phyloP scores from a whole-genome alignment of 2,797 vertebrate species.

The Sebastes kiyomatsui region DNA sequence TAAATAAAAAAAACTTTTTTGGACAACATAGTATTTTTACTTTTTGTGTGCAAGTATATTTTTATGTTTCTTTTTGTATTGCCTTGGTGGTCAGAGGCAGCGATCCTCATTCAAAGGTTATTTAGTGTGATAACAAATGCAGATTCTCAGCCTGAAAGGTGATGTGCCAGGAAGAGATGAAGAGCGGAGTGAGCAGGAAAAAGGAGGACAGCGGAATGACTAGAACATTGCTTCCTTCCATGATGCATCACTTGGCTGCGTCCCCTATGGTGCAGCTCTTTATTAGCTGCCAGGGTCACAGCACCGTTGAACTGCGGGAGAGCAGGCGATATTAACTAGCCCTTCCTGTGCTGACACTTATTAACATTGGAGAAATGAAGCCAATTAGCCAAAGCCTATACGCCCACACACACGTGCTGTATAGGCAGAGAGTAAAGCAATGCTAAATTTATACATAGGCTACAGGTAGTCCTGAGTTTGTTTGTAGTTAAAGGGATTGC shows the following conservation, averaged over 20 bases:
- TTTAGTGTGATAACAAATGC: slow-evolving; percentile 6
- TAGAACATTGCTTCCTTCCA: slow-evolving; percentile 57
- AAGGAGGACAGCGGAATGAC: slow-evolving; percentile 25
- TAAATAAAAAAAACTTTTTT: neutral
- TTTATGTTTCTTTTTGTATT: neutral
- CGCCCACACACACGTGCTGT: neutral
- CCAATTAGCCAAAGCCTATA: neutral
- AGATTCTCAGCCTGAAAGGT: slow-evolving; percentile 10
- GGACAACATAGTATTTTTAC: neutral
- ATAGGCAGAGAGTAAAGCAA: neutral
- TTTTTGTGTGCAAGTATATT: neutral
- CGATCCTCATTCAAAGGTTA: neutral
- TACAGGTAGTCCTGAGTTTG: neutral
- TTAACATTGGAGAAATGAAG: slow-evolving; percentile 42
- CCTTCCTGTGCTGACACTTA: slow-evolving; percentile 39
- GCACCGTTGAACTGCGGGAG: slow-evolving; percentile 46
- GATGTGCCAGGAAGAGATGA: slow-evolving; percentile 29
- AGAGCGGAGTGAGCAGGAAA: slow-evolving; percentile 11
- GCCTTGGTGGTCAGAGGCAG: neutral
- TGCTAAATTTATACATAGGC: neutral
- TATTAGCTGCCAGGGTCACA: slow-evolving; percentile 68
- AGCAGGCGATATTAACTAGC: slow-evolving; percentile 43
- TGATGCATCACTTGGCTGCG: slow-evolving; percentile 60
- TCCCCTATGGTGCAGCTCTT: slow-evolving; percentile 63
- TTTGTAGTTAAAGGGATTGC: neutral